Conservation (phyloP, 2,797 vertebrate species). For the Potorous gilbertii region DNA sequence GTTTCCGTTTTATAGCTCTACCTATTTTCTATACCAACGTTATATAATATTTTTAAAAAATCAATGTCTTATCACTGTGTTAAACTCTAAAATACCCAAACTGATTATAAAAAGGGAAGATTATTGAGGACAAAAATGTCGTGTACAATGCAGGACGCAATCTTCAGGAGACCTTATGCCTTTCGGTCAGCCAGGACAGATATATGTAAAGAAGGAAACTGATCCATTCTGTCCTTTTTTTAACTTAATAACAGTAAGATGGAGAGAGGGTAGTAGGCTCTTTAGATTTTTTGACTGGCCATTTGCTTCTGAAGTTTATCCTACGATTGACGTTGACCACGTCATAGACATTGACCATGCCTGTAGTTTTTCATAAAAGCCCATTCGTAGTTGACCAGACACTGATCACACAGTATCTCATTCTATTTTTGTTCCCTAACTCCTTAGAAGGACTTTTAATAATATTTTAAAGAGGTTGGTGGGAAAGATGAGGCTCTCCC, state of each 20-base stretch:
- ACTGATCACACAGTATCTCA: not conserved
- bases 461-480: not conserved
- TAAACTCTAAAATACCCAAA: conserved; percentile 54
- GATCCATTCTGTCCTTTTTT: not conserved
- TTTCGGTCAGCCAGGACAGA: conserved; percentile 23
- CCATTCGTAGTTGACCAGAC: not conserved
- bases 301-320: not conserved
- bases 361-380: not conserved
- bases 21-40: conserved; percentile 1
- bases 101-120: conserved; percentile 50
- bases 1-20: conserved; percentile 32
- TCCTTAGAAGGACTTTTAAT: conserved; percentile 26
- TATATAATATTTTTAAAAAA: conserved; percentile 9
- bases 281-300: not conserved
- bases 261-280: not conserved
- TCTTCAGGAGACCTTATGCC: conserved; percentile 13
- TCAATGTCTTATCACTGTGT: conserved; percentile 47
- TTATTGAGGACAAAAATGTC: conserved; percentile 46
- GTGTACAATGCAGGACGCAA: conserved; percentile 42
- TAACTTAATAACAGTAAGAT: not conserved
- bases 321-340: conserved; percentile 5
- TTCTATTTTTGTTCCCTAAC: not conserved
- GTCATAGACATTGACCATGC: not conserved
- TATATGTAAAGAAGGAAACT: conserved; percentile 13
- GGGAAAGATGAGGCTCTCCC: conserved; percentile 18